Base-by-base conservation (phyloP, 2,888 invertebrate species). In the Drosophila mulleri region DNA sequence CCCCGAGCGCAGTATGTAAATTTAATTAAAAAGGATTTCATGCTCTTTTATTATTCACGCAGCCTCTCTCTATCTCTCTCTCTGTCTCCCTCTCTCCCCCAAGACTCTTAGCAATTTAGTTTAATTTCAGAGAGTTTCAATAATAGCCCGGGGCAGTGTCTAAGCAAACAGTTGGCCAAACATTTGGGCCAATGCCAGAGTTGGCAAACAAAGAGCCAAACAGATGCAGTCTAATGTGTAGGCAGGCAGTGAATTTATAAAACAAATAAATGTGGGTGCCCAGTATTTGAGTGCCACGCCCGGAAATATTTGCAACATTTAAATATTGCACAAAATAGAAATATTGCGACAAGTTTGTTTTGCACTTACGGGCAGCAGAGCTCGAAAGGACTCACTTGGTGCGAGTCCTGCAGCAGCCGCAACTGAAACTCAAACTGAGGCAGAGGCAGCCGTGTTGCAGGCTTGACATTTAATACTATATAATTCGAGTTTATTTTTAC, bases 1-100 rank as follows among this genome's bases (percentile, higher is more conserved):
- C 29, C 29, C 29, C 29, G 53, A 68, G 54, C 5, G 14, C 60
- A 60, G 54, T 35, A 84, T 67, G 65, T 63, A 72, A 85, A 75
- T 88, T 88, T 88, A 85, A 83, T 83, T 82, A 85, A 88, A 73
- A 56, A 52, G 23, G 41, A 44, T 63, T 58, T 62, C 61, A 42
- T 39, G 1, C 26, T 29, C 29, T 35, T 58, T 58, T 16, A 9
- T 11, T 12, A 37, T 26, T 14, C 50, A 50, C 48, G 48, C 48
- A 29, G 29, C 7, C 7, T 29, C 29, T 8, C 29, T 26, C 26
- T 1, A 0, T 7, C 26, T 7, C 26, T 7, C 26, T 26, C 26
- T 26, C 26, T 6, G 6, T 26, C 26, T 26, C 26, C 0, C 26
- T 26, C 7, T 6, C 7, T 26, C 8, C 7, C 29, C 29, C 45